A percentile compares a stretch with the other conserved stretches of the same genome.
These are phyloP conservation scores for Sialia sialis DNA, from an alignment of 2,113 vertebrate species.

Conservation along the genomic window DNA sequence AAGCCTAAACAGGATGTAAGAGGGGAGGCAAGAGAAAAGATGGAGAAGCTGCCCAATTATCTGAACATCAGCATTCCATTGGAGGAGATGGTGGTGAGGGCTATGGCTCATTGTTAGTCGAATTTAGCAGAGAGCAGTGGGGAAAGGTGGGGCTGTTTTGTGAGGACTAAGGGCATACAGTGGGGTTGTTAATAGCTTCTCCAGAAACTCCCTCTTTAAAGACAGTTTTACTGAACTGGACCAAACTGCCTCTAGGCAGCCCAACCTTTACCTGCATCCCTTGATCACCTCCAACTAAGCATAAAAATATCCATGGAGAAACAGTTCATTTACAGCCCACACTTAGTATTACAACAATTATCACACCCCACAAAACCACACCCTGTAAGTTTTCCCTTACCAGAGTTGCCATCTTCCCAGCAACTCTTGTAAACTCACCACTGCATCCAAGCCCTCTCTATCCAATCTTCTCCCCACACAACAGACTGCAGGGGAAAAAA, in stretches of 20 bases:
- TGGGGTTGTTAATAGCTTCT: not conserved
- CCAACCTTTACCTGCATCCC: not conserved
- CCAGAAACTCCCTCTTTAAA: not conserved
- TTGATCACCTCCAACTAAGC: constrained; percentile 24
- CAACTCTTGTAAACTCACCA: not conserved
- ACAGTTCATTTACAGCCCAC: constrained; percentile 22
- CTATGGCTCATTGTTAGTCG: not conserved
- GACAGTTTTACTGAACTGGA: not conserved
- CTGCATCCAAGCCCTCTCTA: not conserved
- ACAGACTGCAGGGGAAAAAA: not conserved
- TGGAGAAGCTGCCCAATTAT: not conserved
- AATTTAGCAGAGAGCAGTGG: not conserved
- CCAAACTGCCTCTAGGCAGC: not conserved
- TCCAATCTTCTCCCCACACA: not conserved
- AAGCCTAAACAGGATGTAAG: not conserved
- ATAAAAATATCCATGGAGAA: constrained; percentile 31
- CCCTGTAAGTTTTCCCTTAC: not conserved
- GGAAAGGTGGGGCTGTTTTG: not conserved
- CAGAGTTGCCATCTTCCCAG: not conserved
- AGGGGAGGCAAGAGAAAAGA: not conserved
- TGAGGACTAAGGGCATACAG: not conserved
- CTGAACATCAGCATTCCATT: not conserved
- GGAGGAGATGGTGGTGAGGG: not conserved
- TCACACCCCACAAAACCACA: constrained; percentile 15
- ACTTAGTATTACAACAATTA: constrained; percentile 3